Evolutionary conservation across 2,888 invertebrate genomes (phyloP).

Genomic region (Eilema caniola): DNA sequence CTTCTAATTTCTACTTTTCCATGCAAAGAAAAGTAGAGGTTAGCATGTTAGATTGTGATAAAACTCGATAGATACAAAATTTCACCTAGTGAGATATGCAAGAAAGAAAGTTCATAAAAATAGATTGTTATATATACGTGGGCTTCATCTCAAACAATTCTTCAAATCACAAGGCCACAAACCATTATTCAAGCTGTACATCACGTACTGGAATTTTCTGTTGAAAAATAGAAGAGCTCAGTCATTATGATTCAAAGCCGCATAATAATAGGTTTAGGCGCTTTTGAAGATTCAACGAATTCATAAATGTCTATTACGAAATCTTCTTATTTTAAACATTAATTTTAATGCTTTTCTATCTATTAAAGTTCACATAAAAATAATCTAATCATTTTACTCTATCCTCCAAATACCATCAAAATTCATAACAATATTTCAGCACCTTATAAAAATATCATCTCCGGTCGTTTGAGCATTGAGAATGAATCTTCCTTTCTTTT

Average conservation of each 20-base stretch:
- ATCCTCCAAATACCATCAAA: slow-evolving; percentile 16
- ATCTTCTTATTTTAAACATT: background rate
- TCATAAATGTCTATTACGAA: background rate
- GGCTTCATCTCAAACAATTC: background rate
- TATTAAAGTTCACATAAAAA: slow-evolving; percentile 7
- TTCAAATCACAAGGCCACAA: background rate
- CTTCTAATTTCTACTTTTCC: too few species aligned
- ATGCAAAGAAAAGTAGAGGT: too few species aligned
- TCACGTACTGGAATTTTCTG: background rate
- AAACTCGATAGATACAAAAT: background rate
- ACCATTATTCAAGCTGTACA: background rate
- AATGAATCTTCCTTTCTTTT: background rate
- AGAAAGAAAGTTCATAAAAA: background rate
- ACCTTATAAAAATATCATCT: background rate
- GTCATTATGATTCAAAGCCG: slow-evolving; percentile 1
- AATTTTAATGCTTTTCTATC: background rate
- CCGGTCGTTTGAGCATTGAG: background rate
- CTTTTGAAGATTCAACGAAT: slow-evolving; percentile 2
- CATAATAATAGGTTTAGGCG: background rate
- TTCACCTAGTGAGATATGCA: background rate
- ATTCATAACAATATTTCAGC: slow-evolving; percentile 23
- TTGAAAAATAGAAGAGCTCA: background rate
- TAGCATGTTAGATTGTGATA: too few species aligned
- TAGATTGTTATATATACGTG: background rate
- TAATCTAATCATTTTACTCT: slow-evolving; percentile 18